A percentile compares a stretch with the other conserved stretches of the same genome.
phyloP scores from a whole-genome alignment of 1,140 invertebrate species.

The Drosophila suzukii region DNA sequence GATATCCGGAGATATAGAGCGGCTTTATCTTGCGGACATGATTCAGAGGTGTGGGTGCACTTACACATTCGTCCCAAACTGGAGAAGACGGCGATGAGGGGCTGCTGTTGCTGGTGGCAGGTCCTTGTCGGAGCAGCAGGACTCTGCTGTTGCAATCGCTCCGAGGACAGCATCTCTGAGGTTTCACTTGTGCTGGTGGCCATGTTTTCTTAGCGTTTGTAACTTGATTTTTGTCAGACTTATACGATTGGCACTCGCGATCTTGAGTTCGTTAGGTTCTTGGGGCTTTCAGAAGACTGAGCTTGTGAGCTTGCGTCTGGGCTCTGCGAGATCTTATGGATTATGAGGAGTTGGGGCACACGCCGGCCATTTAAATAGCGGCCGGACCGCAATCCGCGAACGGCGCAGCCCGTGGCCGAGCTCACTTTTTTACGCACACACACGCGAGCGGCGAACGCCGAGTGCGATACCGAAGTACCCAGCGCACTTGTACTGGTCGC shows the following conservation, averaged over 20 bases:
- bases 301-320: constrained; percentile 11
- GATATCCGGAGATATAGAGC: constrained; percentile 3
- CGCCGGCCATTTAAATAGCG: constrained; percentile 16
- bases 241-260: neutral
- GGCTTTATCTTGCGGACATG: constrained; percentile 5
- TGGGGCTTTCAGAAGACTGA: neutral
- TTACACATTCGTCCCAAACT: constrained; percentile 5
- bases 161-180: neutral
- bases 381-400: constrained; percentile 27
- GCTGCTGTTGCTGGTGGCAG: neutral
- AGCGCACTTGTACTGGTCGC: too few relatives aligned
- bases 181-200: neutral
- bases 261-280: neutral
- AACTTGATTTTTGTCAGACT: neutral
- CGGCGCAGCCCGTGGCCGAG: constrained; percentile 18
- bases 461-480: neutral
- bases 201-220: neutral
- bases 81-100: neutral
- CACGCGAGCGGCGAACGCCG: neutral
- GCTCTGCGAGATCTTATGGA: constrained; percentile 41
- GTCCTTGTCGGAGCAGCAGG: neutral
- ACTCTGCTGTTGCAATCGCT: constrained; percentile 12
- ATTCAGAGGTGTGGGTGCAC: constrained; percentile 8
- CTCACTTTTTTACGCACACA: constrained; percentile 15
- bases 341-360: constrained; percentile 35